Percentiles rank a stretch among this genome's conserved stretches.
Evolutionary conservation across 2,888 invertebrate species (phyloP).

Genomic region (Hemithea aestivaria): DNA sequence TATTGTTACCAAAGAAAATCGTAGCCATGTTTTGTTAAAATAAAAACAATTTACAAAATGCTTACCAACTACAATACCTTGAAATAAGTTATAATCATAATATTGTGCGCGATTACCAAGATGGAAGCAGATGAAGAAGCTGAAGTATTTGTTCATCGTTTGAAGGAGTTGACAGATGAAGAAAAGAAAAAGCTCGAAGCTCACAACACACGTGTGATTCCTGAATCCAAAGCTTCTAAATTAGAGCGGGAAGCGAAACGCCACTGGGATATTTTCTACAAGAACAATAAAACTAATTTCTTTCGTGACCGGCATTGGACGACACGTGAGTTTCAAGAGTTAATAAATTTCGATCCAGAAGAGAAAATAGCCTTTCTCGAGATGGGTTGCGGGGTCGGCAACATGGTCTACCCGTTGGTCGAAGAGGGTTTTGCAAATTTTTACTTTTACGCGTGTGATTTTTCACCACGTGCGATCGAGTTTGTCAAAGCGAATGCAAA

Average conservation of each 20-base stretch:
- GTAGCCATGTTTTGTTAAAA: too few species aligned
- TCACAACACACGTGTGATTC: slow-evolving; percentile 80
- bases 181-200: slow-evolving; percentile 81
- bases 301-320: slow-evolving; percentile 99
- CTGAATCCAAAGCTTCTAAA: slow-evolving; percentile 86
- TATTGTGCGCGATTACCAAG: slow-evolving; percentile 21
- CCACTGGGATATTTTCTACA: slow-evolving; percentile 98
- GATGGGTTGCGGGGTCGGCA: slow-evolving; percentile 98
- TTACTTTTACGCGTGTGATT: slow-evolving; percentile 93
- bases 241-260: slow-evolving; percentile 91
- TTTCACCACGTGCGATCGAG: slow-evolving; percentile 93
- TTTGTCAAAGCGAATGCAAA: slow-evolving; percentile 85
- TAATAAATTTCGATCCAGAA: slow-evolving; percentile 78
- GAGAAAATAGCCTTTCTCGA: slow-evolving; percentile 84
- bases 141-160: slow-evolving; percentile 55
- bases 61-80: too few species aligned
- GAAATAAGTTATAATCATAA: not conserved
- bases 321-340: slow-evolving; percentile 93
- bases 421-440: slow-evolving; percentile 83
- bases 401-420: slow-evolving; percentile 94
- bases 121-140: slow-evolving; percentile 63
- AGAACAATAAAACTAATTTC: slow-evolving; percentile 94
- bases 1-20: too few species aligned
- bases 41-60: too few species aligned
- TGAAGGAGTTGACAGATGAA: slow-evolving; percentile 77